Evolutionary conservation across 2,113 vertebrate species (phyloP).

Genomic region (Heliornis fulica): DNA sequence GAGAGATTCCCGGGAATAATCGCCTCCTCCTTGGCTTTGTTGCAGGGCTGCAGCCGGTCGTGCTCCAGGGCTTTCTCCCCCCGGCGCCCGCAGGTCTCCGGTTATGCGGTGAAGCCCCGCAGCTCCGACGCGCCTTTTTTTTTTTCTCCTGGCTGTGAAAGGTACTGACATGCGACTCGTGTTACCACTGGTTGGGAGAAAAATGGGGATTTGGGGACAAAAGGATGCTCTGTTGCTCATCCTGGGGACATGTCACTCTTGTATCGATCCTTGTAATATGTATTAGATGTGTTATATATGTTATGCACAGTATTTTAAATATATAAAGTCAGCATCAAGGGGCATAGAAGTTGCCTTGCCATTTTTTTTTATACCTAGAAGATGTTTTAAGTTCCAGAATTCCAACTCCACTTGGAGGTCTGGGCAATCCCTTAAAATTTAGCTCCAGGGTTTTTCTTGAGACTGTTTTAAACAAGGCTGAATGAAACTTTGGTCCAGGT

Average conservation of each 20-base stretch:
- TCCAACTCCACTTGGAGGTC: rapidly evolving
- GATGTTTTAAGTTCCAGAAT: background rate
- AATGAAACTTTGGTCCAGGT: background rate
- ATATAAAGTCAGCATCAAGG: rapidly evolving
- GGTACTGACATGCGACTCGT: background rate
- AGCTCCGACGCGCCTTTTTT: background rate
- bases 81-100: background rate
- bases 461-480: background rate
- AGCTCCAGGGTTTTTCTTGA: background rate
- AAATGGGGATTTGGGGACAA: background rate
- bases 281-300: background rate
- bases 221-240: background rate
- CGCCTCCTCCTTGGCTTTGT: constrained; percentile 36
- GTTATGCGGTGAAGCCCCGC: constrained; percentile 21
- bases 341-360: rapidly evolving
- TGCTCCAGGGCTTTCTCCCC: background rate
- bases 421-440: background rate
- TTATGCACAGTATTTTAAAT: background rate
- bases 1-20: constrained; percentile 43
- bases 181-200: rapidly evolving
- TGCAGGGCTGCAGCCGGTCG: background rate
- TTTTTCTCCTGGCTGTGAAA: constrained; percentile 44
- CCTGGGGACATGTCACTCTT: rapidly evolving
- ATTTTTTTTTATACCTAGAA: background rate
- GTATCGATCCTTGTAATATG: rapidly evolving